phyloP scores from a whole-genome alignment of 2,888 invertebrate species.

The Pardosa pseudoannulata region DNA sequence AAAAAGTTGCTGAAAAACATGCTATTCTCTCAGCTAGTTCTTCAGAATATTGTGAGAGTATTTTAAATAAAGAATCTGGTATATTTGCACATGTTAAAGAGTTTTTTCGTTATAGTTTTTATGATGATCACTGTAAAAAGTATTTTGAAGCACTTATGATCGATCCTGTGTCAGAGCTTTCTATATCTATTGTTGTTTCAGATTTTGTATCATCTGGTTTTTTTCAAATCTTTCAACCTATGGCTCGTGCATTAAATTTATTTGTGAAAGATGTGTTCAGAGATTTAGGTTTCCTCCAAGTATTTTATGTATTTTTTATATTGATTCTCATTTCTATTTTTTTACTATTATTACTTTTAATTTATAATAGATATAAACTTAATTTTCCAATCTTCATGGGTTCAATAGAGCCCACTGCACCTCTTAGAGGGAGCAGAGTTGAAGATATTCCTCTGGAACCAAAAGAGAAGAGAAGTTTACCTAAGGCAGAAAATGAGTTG shows the following conservation, averaged over 20 bases:
- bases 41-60: conserved; percentile 29
- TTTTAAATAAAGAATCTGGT: conserved; percentile 15
- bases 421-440: conserved; percentile 21
- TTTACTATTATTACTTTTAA: conserved; percentile 1
- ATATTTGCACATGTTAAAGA: conserved; percentile 30
- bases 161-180: conserved; percentile 71
- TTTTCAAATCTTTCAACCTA: conserved; percentile 42
- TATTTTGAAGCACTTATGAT: conserved; percentile 60
- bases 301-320: conserved; percentile 5
- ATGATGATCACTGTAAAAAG: conserved; percentile 35
- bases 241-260: conserved; percentile 18
- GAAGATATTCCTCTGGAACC: too few relatives aligned
- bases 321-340: conserved; percentile 12
- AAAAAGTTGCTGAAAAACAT: conserved; percentile 45
- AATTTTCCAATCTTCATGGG: conserved; percentile 39
- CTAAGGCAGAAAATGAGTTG: too few relatives aligned
- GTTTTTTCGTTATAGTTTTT: conserved; percentile 27
- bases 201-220: conserved; percentile 42
- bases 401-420: conserved; percentile 9
- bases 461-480: too few relatives aligned
- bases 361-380: conserved; percentile 28
- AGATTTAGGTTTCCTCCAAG: background rate
- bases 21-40: conserved; percentile 25
- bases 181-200: conserved; percentile 45
- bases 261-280: conserved; percentile 14